Percentiles rank a stretch among this genome's conserved stretches.
These are phyloP conservation scores for Camelus dromedarius DNA, from an alignment of 2,113 vertebrate genomes.

Conservation along the genomic window DNA sequence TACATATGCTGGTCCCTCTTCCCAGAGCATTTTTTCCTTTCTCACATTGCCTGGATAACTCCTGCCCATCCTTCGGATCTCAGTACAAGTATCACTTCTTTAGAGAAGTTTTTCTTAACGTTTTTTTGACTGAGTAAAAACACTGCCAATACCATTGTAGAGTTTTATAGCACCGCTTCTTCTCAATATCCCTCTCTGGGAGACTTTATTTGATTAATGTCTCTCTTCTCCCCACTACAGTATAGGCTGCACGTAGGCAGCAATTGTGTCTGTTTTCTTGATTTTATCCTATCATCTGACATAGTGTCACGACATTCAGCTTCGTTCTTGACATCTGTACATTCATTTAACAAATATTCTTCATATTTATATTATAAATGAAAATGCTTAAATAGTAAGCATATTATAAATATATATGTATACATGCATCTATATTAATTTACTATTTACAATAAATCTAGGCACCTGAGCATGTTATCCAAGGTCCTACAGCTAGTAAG, in stretches of 20 bases:
- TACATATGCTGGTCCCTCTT: not conserved
- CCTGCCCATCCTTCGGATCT: not conserved
- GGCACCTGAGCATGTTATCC: not conserved
- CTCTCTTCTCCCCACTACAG: not conserved
- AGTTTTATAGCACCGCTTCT: not conserved
- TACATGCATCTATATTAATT: not conserved
- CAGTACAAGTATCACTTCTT: not conserved
- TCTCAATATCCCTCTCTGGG: not conserved
- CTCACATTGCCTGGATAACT: not conserved
- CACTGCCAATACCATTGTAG: not conserved
- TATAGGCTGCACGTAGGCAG: not conserved
- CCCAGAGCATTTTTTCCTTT: not conserved
- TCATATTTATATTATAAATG: not conserved
- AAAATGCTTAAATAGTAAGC: not conserved
- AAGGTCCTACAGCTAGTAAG: not conserved
- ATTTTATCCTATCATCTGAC: conserved; percentile 1
- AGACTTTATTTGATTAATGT: not conserved
- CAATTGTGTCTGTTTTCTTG: not conserved
- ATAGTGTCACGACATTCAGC: not conserved
- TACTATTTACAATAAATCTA: not conserved
- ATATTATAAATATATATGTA: not conserved
- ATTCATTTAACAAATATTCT: not conserved
- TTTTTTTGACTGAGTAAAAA: not conserved
- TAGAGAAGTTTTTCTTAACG: not conserved
- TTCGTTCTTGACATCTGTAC: not conserved